Evolutionary conservation across 2,888 invertebrate species (phyloP), one percentile per base, ranked within the genome.

Genomic region (Ecliptopera silaceata): DNA sequence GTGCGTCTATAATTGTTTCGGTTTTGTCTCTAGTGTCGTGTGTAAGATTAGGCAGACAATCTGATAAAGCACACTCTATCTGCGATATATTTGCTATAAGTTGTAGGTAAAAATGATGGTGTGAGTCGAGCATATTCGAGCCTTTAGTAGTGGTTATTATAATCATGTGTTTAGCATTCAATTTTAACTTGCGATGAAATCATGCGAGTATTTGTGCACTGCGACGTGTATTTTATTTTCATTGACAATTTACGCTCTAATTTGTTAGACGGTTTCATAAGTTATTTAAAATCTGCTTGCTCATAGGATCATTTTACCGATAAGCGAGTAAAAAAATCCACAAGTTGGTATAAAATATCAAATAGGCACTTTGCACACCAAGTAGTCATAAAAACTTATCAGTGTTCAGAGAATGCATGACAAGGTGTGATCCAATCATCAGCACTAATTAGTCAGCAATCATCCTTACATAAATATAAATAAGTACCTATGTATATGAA

Each of bases 1-100:
- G 71, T 66, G 66, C 63, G 55, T 68, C 74, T 74, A 74, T 72
- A 69, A 74, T 70, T 71, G 71, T 71, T 70, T 63, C 64, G 47
- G 66, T 68, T 56, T 49, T 54, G 57, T 50, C 43, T 65, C 55
- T 77, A 51, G 77, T 75, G 76, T 75, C 75, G 77, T 77, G 77
- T 75, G 77, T 63, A 75, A 64, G 8, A 56, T 51, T 20, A 50
- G 20, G 51, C 20, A 15, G 18, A 29, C 6, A 18, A 32, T 32
- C 51, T 12, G 44, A 36, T 18, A 12, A 45, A 46, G 10, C 45
- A 0, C 4, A 8, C 22, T 8, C 4, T 13, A 26, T 26, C 5
- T 22, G 6, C 22, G 8, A 12, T 13, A 6, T 26, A 12, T 6
- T n/a, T n/a, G n/a, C n/a, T n/a, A n/a, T n/a, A n/a, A n/a, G n/a